These are phyloP conservation scores for Xiphophorus hellerii DNA, from an alignment of 2,113 vertebrate genomes.

Conservation along the genomic window DNA sequence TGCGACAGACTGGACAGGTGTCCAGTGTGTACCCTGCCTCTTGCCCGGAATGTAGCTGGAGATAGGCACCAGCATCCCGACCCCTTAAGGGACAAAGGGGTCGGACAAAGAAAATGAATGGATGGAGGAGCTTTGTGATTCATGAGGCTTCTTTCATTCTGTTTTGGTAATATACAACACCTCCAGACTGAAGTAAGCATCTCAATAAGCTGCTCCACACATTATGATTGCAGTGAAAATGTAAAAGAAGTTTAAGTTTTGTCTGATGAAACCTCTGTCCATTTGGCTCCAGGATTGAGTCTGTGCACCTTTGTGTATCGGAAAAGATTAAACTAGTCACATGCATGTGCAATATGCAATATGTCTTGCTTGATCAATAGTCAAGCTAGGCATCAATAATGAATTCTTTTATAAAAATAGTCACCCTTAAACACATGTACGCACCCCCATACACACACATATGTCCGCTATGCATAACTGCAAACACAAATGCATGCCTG, in stretches of 20 bases:
- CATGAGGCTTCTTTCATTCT: conserved; percentile 26
- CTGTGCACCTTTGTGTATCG: not conserved
- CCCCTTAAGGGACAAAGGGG: too few species aligned
- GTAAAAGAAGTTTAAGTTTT: conserved; percentile 14
- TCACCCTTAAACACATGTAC: not conserved
- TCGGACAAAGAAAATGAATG: too few species aligned
- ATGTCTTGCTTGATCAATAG: conserved; percentile 20
- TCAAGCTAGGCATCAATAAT: conserved; percentile 27
- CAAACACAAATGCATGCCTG: conserved; percentile 14
- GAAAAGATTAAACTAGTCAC: not conserved
- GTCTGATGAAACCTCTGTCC: conserved; percentile 4
- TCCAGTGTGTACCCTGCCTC: too few species aligned
- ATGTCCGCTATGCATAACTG: not conserved
- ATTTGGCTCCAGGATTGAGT: not conserved
- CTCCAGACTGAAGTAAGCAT: conserved; percentile 30
- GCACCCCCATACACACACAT: too few species aligned
- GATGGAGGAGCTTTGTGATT: conserved; percentile 21
- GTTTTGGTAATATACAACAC: conserved; percentile 21
- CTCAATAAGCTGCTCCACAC: not conserved
- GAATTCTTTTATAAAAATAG: conserved; percentile 25
- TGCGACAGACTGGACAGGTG: too few species aligned
- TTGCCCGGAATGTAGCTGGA: too few species aligned
- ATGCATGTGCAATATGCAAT: not conserved
- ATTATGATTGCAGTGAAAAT: conserved; percentile 3
- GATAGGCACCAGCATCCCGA: too few species aligned